Percentiles rank a stretch among this genome's conserved stretches.
Conservation (phyloP, 2,797 vertebrate species). For the Aeoliscus strigatus region DNA sequence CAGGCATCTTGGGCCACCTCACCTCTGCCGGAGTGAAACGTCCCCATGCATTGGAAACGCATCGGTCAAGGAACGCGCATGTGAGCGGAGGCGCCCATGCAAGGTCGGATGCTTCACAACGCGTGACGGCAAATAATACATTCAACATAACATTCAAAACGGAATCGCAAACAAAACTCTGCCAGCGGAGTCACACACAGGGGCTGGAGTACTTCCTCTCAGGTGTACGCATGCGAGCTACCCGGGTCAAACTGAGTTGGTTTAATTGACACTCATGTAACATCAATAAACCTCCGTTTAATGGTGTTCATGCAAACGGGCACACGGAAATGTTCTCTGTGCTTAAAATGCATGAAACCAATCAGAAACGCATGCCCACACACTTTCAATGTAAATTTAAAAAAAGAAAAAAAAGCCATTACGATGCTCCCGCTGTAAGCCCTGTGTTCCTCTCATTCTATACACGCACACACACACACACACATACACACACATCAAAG, state of each 20-base stretch:
- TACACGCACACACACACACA: no score
- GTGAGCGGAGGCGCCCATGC: conserved; percentile 3
- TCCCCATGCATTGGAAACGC: conserved; percentile 13
- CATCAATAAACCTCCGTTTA: conserved; percentile 55
- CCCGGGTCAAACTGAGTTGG: conserved; percentile 25
- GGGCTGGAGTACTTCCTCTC: no score
- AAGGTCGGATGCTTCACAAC: background rate
- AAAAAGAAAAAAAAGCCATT: no score
- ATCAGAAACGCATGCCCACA: conserved; percentile 8
- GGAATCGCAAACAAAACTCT: no score
- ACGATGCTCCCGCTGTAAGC: conserved; percentile 5
- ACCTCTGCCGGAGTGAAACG: conserved; percentile 16
- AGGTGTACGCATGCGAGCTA: background rate
- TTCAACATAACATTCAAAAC: background rate
- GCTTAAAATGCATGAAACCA: conserved; percentile 36
- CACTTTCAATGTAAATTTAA: conserved; percentile 14
- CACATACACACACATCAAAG: conserved; percentile 47
- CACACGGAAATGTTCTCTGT: conserved; percentile 7
- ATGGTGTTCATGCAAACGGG: conserved; percentile 26
- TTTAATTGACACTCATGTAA: conserved; percentile 52
- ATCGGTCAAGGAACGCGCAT: conserved; percentile 10
- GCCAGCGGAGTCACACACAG: no score
- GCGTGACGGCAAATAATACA: conserved; percentile 8
- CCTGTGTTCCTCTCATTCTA: conserved; percentile 12
- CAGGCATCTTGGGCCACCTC: background rate